phyloP scores from a whole-genome alignment of 1,140 invertebrate species.

The Trachymyrmex cornetzi region DNA sequence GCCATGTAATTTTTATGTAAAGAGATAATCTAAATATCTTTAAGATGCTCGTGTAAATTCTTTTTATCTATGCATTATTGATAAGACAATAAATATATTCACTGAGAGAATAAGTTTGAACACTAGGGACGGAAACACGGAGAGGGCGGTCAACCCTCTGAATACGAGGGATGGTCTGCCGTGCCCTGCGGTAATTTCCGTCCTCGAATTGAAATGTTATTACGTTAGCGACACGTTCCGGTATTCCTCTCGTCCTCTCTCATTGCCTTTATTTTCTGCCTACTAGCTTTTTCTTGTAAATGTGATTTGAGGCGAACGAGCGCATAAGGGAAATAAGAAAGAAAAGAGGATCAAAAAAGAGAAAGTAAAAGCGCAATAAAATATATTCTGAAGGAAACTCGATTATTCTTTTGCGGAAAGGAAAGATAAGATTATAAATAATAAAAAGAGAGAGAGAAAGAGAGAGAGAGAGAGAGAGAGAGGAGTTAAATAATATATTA shows the following conservation, averaged over 20 bases:
- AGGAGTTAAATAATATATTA: background rate
- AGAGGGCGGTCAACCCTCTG: slow-evolving; percentile 65
- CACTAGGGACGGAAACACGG: slow-evolving; percentile 14
- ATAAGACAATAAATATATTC: background rate
- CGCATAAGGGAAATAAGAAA: slow-evolving; percentile 3
- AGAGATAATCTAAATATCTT: no score
- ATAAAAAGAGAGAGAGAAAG: no score
- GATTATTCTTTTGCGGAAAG: background rate
- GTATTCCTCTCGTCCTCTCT: slow-evolving; percentile 58
- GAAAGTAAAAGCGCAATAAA: background rate
- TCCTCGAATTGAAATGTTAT: slow-evolving; percentile 86
- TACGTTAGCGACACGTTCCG: slow-evolving; percentile 83
- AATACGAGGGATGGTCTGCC: slow-evolving; percentile 67
- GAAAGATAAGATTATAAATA: background rate
- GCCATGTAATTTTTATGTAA: no score
- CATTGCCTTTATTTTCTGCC: slow-evolving; percentile 61
- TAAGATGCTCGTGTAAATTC: background rate
- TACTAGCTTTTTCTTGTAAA: slow-evolving; percentile 67
- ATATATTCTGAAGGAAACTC: background rate
- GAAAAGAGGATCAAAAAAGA: background rate
- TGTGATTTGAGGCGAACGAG: slow-evolving; percentile 64
- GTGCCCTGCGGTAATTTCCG: slow-evolving; percentile 83
- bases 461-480: no score
- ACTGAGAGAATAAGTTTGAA: slow-evolving; percentile 21
- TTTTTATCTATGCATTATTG: background rate